Evolutionary conservation across 2,888 invertebrate species (phyloP).

Genomic region (Eueremaeus valkanovi): DNA sequence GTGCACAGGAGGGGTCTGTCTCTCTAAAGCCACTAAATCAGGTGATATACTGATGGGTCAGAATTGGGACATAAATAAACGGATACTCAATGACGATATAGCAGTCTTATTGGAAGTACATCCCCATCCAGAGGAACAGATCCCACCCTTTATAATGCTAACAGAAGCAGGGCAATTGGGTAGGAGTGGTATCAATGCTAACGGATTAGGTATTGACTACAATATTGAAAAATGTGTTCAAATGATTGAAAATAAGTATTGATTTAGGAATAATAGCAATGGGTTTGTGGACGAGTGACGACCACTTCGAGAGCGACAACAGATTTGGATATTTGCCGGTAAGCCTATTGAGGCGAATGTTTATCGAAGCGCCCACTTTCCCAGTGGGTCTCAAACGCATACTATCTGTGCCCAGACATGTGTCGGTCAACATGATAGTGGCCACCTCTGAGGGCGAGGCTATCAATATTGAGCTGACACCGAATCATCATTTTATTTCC

Average conservation of each 20-base stretch:
- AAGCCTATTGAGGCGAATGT: constrained; percentile 2
- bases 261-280: background rate
- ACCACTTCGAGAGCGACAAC: background rate
- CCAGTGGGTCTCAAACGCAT: constrained; percentile 11
- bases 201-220: constrained; percentile 15
- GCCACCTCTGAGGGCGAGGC: constrained; percentile 9
- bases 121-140: constrained; percentile 9
- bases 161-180: constrained; percentile 4
- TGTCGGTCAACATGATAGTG: constrained; percentile 6
- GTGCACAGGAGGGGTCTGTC: background rate
- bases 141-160: background rate
- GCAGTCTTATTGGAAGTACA: constrained; percentile 12
- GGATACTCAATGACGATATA: background rate
- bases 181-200: constrained; percentile 23
- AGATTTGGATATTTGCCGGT: background rate
- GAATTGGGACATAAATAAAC: constrained; percentile 9
- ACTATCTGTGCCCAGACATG: background rate
- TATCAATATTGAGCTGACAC: constrained; percentile 12
- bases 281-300: background rate
- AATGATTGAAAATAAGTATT: background rate
- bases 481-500: background rate
- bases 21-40: background rate
- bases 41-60: background rate
- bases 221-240: too few relatives aligned
- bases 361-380: constrained; percentile 4